Conservation (phyloP, 2,797 vertebrate species). For the Leptodactylus fallax region DNA sequence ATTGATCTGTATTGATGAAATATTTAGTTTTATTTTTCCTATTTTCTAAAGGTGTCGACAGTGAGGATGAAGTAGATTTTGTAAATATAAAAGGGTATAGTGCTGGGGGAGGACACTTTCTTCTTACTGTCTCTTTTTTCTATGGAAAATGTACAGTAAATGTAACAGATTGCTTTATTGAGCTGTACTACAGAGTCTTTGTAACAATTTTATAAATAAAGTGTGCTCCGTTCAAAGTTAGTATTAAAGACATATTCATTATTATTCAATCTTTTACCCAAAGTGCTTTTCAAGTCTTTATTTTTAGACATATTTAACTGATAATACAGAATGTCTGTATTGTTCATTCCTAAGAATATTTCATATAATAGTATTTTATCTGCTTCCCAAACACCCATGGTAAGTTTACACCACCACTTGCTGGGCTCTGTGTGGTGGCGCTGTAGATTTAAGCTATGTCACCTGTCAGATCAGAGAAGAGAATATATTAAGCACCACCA, state of each 20-base stretch:
- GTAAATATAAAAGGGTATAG: constrained; percentile 35
- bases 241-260: background rate
- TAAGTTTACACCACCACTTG: too few relatives aligned
- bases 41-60: constrained; percentile 34
- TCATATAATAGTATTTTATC: too few relatives aligned
- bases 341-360: too few relatives aligned
- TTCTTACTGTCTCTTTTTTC: constrained; percentile 40
- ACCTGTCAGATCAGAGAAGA: too few relatives aligned
- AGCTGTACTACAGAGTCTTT: constrained; percentile 43
- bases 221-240: constrained; percentile 14
- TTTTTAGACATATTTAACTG: too few relatives aligned
- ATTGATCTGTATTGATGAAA: constrained; percentile 39
- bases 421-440: too few relatives aligned
- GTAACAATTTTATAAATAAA: constrained; percentile 57
- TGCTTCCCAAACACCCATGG: too few relatives aligned
- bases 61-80: constrained; percentile 20
- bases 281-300: too few relatives aligned
- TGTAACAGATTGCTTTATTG: background rate
- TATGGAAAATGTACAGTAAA: constrained; percentile 39
- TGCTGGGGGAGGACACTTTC: background rate
- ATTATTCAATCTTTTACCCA: too few relatives aligned
- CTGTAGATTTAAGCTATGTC: too few relatives aligned
- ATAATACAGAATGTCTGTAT: too few relatives aligned
- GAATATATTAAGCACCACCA: too few relatives aligned
- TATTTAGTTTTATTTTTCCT: constrained; percentile 36